Conservation (phyloP, 2,113 vertebrate genomes). For the Corythornis madagascariensis region DNA sequence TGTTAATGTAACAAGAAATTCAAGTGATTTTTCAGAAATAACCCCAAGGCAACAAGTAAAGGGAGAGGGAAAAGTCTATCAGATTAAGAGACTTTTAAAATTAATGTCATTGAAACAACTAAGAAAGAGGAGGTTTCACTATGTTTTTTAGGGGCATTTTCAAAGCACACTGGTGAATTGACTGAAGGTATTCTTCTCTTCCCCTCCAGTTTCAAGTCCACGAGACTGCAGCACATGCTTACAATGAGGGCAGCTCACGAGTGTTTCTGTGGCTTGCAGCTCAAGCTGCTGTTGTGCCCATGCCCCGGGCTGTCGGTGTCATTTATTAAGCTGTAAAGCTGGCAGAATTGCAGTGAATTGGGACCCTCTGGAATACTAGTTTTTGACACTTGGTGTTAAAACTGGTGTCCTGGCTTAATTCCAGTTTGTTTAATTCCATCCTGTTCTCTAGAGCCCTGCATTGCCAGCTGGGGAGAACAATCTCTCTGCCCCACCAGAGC, state of each 20-base stretch:
- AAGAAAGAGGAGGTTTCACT: neutral
- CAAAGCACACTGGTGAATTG: neutral
- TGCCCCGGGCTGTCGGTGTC: neutral
- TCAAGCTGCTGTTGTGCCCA: accelerated
- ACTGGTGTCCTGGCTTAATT: neutral
- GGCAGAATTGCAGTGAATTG: neutral
- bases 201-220: neutral
- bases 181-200: neutral
- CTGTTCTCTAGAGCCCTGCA: accelerated
- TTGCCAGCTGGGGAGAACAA: accelerated
- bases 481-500: neutral
- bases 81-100: neutral
- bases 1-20: neutral
- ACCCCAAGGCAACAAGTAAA: neutral
- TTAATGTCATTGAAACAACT: neutral
- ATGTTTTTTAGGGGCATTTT: neutral
- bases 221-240: neutral
- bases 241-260: accelerated
- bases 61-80: neutral
- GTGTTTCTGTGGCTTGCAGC: accelerated
- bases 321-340: neutral
- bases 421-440: neutral
- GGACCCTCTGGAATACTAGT: accelerated
- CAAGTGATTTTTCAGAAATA: neutral
- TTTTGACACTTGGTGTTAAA: neutral